These are phyloP conservation scores for Drosophila repleta DNA, from an alignment of 1,140 invertebrate genomes.

Conservation along the genomic window DNA sequence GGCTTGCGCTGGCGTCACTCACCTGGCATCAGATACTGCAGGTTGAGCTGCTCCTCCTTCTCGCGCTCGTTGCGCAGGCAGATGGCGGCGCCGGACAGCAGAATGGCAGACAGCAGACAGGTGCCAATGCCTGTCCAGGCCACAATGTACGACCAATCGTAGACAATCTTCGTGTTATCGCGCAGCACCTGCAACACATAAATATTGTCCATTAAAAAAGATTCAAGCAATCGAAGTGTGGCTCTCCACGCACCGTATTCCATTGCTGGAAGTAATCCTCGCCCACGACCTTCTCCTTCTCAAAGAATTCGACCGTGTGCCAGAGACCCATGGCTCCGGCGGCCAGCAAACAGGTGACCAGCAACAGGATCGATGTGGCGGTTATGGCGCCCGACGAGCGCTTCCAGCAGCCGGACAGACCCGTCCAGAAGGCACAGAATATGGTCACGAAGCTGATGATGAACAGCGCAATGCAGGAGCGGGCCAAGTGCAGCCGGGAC, in stretches of 20 bases:
- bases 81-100: conserved; percentile 96
- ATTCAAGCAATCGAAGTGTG: background rate
- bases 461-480: conserved; percentile 95
- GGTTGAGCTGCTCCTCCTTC: conserved; percentile 96
- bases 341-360: conserved; percentile 93
- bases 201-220: too few species aligned
- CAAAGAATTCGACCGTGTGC: conserved; percentile 98
- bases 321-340: conserved; percentile 97
- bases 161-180: conserved; percentile 93
- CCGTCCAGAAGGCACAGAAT: conserved; percentile 96
- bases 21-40: conserved; percentile 99
- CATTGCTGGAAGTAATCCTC: conserved; percentile 96
- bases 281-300: conserved; percentile 95
- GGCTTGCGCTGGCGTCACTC: conserved; percentile 76
- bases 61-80: conserved; percentile 96
- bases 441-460: conserved; percentile 93
- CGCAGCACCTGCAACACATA: conserved; percentile 89
- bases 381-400: conserved; percentile 96
- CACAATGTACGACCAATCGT: conserved; percentile 98
- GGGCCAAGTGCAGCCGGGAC: conserved; percentile 92
- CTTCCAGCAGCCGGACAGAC: conserved; percentile 94
- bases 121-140: conserved; percentile 97
- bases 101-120: conserved; percentile 93
- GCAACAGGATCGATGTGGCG: conserved; percentile 95
- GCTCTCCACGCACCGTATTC: conserved; percentile 89